These are phyloP conservation scores for Tiliqua scincoides DNA, from an alignment of 2,113 vertebrate genomes.

Conservation along the genomic window DNA sequence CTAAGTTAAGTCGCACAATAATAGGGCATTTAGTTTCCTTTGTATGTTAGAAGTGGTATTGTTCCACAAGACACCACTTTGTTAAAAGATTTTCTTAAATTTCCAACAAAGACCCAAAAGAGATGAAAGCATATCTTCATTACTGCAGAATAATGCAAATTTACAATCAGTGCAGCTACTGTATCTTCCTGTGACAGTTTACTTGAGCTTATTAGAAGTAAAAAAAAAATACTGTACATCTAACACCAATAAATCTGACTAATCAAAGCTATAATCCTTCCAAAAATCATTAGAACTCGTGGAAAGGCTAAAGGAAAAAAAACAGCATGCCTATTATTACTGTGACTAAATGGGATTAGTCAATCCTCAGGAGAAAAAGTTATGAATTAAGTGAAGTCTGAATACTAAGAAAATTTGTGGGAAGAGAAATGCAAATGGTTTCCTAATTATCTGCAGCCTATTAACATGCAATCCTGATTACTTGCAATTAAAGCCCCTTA, in stretches of 20 bases:
- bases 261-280: constrained; percentile 74
- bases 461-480: constrained; percentile 89
- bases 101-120: constrained; percentile 4
- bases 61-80: constrained; percentile 9
- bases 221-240: constrained; percentile 58
- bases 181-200: constrained; percentile 26
- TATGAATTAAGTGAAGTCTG: constrained; percentile 78
- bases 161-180: constrained; percentile 22
- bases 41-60: background rate
- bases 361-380: constrained; percentile 80
- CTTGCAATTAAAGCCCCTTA: constrained; percentile 92
- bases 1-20: background rate
- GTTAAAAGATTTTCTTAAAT: constrained; percentile 22
- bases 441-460: constrained; percentile 90
- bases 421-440: constrained; percentile 89
- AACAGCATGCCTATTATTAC: constrained; percentile 71
- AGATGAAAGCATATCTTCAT: constrained; percentile 40
- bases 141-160: constrained; percentile 51
- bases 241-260: constrained; percentile 63
- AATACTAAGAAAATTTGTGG: constrained; percentile 80
- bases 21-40: background rate
- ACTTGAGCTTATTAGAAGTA: constrained; percentile 39
- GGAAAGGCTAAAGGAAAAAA: constrained; percentile 60
- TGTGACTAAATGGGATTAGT: constrained; percentile 78
- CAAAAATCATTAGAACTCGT: constrained; percentile 66